Percentiles rank a stretch among this genome's conserved stretches.
phyloP scores from a whole-genome alignment of 2,888 invertebrate species.

The Campoplex capitator region DNA sequence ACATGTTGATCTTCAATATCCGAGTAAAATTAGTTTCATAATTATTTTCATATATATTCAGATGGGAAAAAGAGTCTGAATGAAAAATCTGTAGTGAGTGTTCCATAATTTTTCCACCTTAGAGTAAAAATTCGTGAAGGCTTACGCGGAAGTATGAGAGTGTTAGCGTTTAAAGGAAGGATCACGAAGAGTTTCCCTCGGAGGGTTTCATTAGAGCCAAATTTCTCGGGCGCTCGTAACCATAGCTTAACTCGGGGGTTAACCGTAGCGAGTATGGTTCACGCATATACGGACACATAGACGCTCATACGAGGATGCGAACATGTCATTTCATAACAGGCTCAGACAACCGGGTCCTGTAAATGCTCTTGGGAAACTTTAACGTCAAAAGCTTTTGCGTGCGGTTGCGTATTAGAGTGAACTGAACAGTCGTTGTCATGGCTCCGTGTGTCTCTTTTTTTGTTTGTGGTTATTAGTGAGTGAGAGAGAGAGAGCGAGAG shows the following conservation, averaged over 20 bases:
- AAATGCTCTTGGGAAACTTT: slow-evolving; percentile 2
- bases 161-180: neutral
- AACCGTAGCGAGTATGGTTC: slow-evolving; percentile 16
- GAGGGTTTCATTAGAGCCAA: slow-evolving; percentile 71
- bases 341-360: slow-evolving; percentile 14
- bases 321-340: slow-evolving; percentile 52
- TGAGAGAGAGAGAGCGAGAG: neutral
- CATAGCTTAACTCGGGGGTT: slow-evolving; percentile 48
- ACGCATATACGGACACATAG: neutral
- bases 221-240: slow-evolving; percentile 68
- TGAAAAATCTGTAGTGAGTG: neutral
- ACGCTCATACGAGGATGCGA: neutral
- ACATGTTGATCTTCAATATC: neutral
- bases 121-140: slow-evolving; percentile 9
- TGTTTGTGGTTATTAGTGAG: neutral
- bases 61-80: neutral
- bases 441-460: neutral
- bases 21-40: neutral
- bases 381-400: slow-evolving; percentile 10
- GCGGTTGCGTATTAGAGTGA: slow-evolving; percentile 10
- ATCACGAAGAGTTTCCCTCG: slow-evolving; percentile 27
- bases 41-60: neutral
- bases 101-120: neutral
- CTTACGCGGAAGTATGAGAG: neutral
- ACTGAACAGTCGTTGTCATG: slow-evolving; percentile 25